Evolutionary conservation across 2,113 vertebrate genomes (phyloP), one percentile per base, ranked within the genome.

Genomic region (Hemibagrus wyckioides): DNA sequence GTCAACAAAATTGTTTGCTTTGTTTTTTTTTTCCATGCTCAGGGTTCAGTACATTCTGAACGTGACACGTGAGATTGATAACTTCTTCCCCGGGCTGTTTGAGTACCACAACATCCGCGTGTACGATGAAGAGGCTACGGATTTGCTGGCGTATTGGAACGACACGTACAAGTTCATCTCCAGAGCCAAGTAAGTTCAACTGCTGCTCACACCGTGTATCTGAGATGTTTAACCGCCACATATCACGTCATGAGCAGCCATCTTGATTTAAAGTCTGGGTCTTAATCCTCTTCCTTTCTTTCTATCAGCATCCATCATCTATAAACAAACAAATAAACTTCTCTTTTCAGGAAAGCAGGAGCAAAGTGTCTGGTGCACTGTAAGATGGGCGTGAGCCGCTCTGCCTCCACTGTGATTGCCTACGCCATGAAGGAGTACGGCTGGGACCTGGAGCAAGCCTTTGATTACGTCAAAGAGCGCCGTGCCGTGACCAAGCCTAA

Each of bases 391-490:
- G 97, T 99, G 92, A 99, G 98, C 81, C 97, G 98, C 85, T 99
- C 98, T 0, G 98, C 98, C 0, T 99, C 98, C 93, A 99, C 98
- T 0, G 98, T 99, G 88, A 99, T 99, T 10, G 98, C 98, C 54
- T 99, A 99, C 0, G 98, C 98, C 71, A 99, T 99, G 98, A 99
- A 99, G 92, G 98, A 99, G 44, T 98, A 99, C 0, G 98, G 97
- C 95, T 99, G 98, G 98, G 96, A 97, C 91, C 95, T 99, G 92
- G 97, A 98, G 90, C 95, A 94, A 4, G 98, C 98, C 8, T 98
- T 98, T 1, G 96, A 97, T 86, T 97, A 97, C 0, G 98, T 99
- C 36, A 99, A 99, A 90, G 97, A 98, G 3, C 96, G 95, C n/a
- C 96, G 98, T 9, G 94, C 96, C 0, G 96, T 99, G 92, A 97